phyloP scores from a whole-genome alignment of 2,113 vertebrate genomes.

The Dipodomys stephensi region DNA sequence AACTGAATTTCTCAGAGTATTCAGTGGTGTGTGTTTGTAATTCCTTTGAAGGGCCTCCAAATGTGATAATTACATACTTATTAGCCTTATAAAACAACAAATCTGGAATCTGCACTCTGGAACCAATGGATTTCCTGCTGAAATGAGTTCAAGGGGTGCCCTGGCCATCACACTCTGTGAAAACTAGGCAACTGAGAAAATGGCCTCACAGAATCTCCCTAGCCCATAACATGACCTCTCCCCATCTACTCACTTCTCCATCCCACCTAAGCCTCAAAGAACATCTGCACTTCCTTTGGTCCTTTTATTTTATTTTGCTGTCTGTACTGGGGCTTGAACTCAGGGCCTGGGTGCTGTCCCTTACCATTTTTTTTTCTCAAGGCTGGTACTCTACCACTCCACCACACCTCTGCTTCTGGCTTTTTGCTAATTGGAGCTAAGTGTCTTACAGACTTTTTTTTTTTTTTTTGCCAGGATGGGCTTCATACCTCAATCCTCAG shows the following conservation, averaged over 20 bases:
- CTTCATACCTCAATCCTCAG: no score
- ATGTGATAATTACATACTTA: slow-evolving; percentile 59
- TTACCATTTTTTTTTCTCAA: no score
- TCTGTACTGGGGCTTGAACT: no score
- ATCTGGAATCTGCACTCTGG: slow-evolving; percentile 45
- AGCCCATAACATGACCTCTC: fast-evolving
- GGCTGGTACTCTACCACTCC: no score
- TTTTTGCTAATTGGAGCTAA: neutral
- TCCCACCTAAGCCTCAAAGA: neutral
- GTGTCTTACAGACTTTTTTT: no score
- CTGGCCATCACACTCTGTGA: neutral
- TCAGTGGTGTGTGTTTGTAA: neutral
- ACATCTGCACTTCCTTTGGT: no score
- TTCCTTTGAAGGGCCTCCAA: slow-evolving; percentile 17
- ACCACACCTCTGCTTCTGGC: neutral
- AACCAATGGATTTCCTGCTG: slow-evolving; percentile 64
- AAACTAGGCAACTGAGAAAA: neutral
- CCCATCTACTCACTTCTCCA: neutral
- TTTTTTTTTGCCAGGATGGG: no score
- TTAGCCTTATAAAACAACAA: slow-evolving; percentile 54
- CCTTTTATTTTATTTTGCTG: no score
- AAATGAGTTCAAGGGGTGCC: slow-evolving; percentile 68
- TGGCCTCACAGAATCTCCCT: neutral
- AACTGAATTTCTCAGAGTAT: neutral
- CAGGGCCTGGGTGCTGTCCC: no score